Base-by-base conservation (phyloP, 2,888 invertebrate genomes). In the Nemurella pictetii region DNA sequence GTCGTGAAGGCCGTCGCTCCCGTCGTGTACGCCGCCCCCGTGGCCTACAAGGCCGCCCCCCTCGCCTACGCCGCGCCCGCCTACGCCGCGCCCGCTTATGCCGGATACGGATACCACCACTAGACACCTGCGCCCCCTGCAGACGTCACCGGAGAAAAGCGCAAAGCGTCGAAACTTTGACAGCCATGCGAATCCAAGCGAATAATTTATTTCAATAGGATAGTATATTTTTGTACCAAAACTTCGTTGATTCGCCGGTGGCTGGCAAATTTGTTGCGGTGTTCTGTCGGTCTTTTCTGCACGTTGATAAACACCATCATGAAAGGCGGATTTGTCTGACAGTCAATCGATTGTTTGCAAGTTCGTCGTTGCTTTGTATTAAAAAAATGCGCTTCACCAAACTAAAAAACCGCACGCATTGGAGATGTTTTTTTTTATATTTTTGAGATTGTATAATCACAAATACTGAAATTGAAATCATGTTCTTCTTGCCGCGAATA, bases 61-160 rank as follows among this genome's bases (percentile, higher is more conserved):
- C 78, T 78, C 20, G 82, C 28, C 28, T 82, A 82, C 72, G 30
- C 30, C 32, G 80, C 30, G 2, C n/a, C n/a, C n/a, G n/a, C n/a
- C n/a, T 20, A 55, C 72, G 81, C 36, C 81, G 25, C n/a, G 26
- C 55, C 25, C 81, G 81, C n/a, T 5, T 81, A 81, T 36, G 29
- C 80, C n/a, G 32, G 35, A 2, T 30, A 30, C 35, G 78, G 78
- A 12, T 78, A 78, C 78, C 78, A 78, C 29, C 78, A 78, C 78
- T 78, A 78, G n/a, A 30, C 3, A n/a, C 1, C 28, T 3, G 15
- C 27, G 12, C 7, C 4, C 78, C 28, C 78, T 15, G 30, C 29
- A 78, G 78, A 78, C 78, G 25, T 78, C 27, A 26, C 78, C 27
- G 75, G 26, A 29, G 27, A 29, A 7, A 20, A 3, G 27, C 27